phyloP scores from a whole-genome alignment of 2,113 vertebrate genomes.

The Entelurus aequoreus region DNA sequence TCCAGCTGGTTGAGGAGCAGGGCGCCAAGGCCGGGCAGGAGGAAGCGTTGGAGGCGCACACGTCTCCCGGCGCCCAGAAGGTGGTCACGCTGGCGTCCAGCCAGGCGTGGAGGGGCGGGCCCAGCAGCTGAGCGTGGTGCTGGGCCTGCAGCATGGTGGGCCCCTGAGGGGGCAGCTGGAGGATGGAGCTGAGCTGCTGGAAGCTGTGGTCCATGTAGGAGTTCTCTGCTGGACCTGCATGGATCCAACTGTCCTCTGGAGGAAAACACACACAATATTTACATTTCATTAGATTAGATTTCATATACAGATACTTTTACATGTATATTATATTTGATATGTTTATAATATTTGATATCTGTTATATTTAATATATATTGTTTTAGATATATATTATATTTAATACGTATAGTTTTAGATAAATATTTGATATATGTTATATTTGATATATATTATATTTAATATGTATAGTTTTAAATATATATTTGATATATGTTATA shows the following conservation, averaged over 20 bases:
- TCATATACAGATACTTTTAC: too few species aligned
- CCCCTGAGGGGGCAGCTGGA: slow-evolving; percentile 79
- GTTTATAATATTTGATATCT: too few species aligned
- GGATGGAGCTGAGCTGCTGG: slow-evolving; percentile 83
- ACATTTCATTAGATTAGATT: too few species aligned
- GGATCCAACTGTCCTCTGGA: slow-evolving; percentile 87
- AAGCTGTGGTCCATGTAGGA: slow-evolving; percentile 93
- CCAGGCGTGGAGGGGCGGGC: slow-evolving; percentile 82
- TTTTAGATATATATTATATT: too few species aligned
- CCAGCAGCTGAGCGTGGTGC: slow-evolving; percentile 72
- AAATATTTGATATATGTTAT: too few species aligned
- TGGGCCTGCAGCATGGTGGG: slow-evolving; percentile 62
- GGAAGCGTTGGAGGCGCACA: slow-evolving; percentile 72
- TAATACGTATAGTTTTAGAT: too few species aligned
- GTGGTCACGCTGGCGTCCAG: slow-evolving; percentile 70
- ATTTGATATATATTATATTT: too few species aligned
- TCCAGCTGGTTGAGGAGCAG: slow-evolving; percentile 87
- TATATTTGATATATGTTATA: too few species aligned
- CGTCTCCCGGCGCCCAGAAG: slow-evolving; percentile 80
- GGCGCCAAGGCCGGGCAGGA: slow-evolving; percentile 73
- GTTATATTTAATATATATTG: too few species aligned
- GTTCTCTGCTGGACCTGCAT: slow-evolving; percentile 82
- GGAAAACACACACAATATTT: too few species aligned
- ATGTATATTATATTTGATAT: too few species aligned
- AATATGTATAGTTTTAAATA: too few species aligned